Evolutionary conservation across 1,140 invertebrate genomes (phyloP).

Genomic region (Araneus ventricosus): DNA sequence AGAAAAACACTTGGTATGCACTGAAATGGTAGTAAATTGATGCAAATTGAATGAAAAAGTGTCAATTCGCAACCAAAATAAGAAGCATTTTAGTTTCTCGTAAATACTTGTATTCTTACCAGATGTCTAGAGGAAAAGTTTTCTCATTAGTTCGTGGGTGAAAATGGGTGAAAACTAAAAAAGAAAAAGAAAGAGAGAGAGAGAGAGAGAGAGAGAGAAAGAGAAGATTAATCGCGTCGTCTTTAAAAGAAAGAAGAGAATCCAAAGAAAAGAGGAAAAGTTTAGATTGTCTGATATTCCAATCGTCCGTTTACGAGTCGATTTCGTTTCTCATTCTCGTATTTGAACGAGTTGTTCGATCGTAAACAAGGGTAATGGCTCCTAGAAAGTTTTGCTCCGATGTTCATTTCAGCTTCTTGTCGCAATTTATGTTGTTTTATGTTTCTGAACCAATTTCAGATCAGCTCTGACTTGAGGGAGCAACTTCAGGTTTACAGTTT

Average conservation of each 20-base stretch:
- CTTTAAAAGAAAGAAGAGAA: constrained; percentile 43
- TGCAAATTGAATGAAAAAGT: neutral
- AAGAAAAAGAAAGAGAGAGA: too few relatives aligned
- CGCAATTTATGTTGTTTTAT: constrained; percentile 59
- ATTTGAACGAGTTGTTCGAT: constrained; percentile 59
- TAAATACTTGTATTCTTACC: neutral
- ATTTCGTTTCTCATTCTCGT: constrained; percentile 56
- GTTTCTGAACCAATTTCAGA: constrained; percentile 57
- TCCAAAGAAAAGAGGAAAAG: constrained; percentile 31
- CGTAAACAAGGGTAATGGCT: constrained; percentile 44
- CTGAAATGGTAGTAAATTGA: neutral
- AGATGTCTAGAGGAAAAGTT: constrained; percentile 22
- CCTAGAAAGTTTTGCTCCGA: constrained; percentile 10
- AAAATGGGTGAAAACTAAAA: constrained; percentile 7
- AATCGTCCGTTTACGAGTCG: constrained; percentile 46
- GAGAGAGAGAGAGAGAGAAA: too few relatives aligned
- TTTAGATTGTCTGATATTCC: constrained; percentile 59
- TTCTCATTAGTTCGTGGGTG: constrained; percentile 37
- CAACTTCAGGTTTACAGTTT: neutral
- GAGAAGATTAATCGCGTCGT: constrained; percentile 30
- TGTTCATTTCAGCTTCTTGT: constrained; percentile 38
- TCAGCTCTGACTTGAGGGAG: constrained; percentile 24
- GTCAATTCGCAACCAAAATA: neutral
- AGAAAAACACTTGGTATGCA: too few relatives aligned
- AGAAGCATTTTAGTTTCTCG: neutral